phyloP scores from a whole-genome alignment of 2,888 invertebrate species.

The Dolichomitus sp. region DNA sequence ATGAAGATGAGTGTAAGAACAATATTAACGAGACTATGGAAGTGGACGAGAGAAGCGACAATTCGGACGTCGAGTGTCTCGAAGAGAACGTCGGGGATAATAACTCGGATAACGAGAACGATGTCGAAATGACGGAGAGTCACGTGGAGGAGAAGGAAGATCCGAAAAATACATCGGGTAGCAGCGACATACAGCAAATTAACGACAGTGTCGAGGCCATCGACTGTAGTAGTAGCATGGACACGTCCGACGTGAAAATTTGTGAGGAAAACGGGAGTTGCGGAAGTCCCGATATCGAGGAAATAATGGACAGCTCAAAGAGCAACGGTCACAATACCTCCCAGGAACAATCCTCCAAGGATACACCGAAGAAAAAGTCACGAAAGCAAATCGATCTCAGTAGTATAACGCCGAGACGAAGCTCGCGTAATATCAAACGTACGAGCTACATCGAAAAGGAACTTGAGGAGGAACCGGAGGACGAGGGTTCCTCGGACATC shows the following conservation, averaged over 20 bases:
- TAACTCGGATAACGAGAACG: slow-evolving; percentile 69
- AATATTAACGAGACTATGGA: slow-evolving; percentile 78
- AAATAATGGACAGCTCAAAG: slow-evolving; percentile 80
- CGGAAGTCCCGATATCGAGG: slow-evolving; percentile 84
- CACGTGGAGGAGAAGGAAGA: slow-evolving; percentile 85
- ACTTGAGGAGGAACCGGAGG: slow-evolving; percentile 86
- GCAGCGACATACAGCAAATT: slow-evolving; percentile 70
- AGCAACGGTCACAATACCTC: slow-evolving; percentile 79
- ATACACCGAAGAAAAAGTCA: slow-evolving; percentile 76
- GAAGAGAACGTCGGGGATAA: slow-evolving; percentile 79
- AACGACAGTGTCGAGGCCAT: slow-evolving; percentile 77
- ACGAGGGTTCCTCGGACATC: slow-evolving; percentile 89
- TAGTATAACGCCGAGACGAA: slow-evolving; percentile 87
- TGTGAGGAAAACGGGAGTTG: slow-evolving; percentile 84
- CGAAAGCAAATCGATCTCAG: slow-evolving; percentile 81
- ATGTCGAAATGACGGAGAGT: slow-evolving; percentile 66
- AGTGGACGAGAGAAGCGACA: slow-evolving; percentile 80
- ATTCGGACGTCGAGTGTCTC: slow-evolving; percentile 84
- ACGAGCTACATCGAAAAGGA: slow-evolving; percentile 88
- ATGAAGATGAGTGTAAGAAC: slow-evolving; percentile 49
- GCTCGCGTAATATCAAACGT: slow-evolving; percentile 88
- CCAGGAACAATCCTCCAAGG: slow-evolving; percentile 71
- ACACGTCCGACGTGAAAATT: slow-evolving; percentile 78
- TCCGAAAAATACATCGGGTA: slow-evolving; percentile 71
- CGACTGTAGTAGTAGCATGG: slow-evolving; percentile 69